phyloP scores from a whole-genome alignment of 2,888 invertebrate genomes.

The Notocelia uddmanniana region DNA sequence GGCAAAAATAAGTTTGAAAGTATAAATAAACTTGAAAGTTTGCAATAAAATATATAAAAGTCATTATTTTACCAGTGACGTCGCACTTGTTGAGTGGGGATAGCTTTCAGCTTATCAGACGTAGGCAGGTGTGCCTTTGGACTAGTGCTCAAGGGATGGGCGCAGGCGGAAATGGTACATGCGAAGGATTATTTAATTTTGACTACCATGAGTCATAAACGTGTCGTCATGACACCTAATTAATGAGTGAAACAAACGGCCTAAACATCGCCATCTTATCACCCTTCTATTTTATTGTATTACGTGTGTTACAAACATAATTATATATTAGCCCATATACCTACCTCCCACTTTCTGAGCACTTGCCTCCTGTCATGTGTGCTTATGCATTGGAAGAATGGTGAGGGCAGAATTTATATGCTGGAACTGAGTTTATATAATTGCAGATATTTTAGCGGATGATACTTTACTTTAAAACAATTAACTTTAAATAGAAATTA shows the following conservation, averaged over 20 bases:
- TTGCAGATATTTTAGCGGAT: too few species aligned
- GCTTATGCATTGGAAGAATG: too few species aligned
- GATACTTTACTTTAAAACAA: too few species aligned
- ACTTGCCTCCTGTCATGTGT: too few species aligned
- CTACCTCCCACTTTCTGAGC: too few species aligned
- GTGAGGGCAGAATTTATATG: too few species aligned
- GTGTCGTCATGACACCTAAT: background rate
- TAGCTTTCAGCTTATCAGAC: constrained; percentile 58
- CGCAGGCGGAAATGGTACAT: constrained; percentile 38
- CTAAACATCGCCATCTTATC: too few species aligned
- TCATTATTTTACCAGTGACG: constrained; percentile 52
- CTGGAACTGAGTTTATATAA: background rate
- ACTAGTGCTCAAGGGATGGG: constrained; percentile 46
- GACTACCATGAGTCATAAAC: background rate
- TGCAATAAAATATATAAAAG: constrained; percentile 47
- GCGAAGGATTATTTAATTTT: background rate
- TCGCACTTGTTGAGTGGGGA: constrained; percentile 62
- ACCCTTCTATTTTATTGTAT: too few species aligned
- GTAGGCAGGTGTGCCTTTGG: constrained; percentile 54
- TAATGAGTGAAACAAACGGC: too few species aligned
- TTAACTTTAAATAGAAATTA: too few species aligned
- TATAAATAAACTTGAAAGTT: background rate
- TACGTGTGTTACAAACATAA: too few species aligned
- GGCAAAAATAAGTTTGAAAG: constrained; percentile 1
- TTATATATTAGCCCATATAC: too few species aligned